Conservation (phyloP, 2,113 vertebrate genomes). For the Ailurus styani region DNA sequence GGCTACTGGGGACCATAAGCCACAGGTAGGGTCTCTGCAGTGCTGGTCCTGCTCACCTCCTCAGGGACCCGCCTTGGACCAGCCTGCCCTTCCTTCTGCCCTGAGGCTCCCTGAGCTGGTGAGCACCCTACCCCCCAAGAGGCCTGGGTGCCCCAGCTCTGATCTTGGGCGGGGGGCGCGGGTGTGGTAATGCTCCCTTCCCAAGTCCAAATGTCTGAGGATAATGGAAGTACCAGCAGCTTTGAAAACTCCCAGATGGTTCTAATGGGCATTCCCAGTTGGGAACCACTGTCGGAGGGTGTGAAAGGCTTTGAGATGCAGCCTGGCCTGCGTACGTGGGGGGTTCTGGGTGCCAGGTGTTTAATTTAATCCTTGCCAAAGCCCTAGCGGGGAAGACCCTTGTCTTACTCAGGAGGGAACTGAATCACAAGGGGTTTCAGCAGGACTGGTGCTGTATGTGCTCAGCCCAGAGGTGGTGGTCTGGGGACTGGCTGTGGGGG, state of each 20-base stretch:
- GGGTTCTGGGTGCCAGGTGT: background rate
- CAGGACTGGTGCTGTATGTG: too few species aligned
- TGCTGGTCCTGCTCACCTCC: too few species aligned
- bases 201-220: background rate
- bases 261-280: background rate
- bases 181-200: too few species aligned
- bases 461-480: background rate
- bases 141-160: background rate
- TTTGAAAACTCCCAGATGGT: background rate
- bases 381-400: background rate
- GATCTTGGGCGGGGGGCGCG: too few species aligned
- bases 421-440: background rate
- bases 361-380: background rate
- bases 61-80: background rate
- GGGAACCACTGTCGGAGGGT: background rate
- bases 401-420: background rate
- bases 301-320: background rate
- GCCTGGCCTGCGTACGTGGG: background rate
- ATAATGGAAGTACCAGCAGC: background rate
- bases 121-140: background rate
- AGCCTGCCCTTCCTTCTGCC: background rate
- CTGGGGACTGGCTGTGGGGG: background rate
- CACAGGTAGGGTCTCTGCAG: background rate
- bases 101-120: background rate
- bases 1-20: background rate